Conservation (phyloP, 1,140 invertebrate species). For the Sminthurinus signatus region DNA sequence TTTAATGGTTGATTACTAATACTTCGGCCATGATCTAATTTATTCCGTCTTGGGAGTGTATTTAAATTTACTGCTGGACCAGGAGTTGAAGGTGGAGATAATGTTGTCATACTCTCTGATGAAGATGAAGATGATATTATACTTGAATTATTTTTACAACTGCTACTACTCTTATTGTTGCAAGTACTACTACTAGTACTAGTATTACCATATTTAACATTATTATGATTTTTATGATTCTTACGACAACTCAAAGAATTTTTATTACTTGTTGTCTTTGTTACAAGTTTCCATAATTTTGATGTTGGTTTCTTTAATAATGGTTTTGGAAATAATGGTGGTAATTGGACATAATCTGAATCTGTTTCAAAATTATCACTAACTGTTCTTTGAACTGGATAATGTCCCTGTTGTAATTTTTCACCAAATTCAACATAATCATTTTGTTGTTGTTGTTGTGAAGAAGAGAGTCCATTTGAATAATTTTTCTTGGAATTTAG, state of each 20-base stretch:
- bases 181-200: neutral
- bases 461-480: neutral
- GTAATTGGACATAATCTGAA: conserved; percentile 78
- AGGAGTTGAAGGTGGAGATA: neutral
- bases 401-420: conserved; percentile 42
- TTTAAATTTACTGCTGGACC: neutral
- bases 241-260: too few relatives aligned
- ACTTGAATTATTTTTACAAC: neutral
- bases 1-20: conserved; percentile 1
- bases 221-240: neutral
- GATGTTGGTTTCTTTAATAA: conserved; percentile 46
- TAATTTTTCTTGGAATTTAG: conserved; percentile 6
- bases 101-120: neutral
- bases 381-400: conserved; percentile 64
- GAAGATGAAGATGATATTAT: neutral
- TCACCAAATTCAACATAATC: conserved; percentile 36
- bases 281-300: conserved; percentile 34
- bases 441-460: conserved; percentile 7
- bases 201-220: neutral
- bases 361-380: conserved; percentile 76
- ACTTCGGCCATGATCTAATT: conserved; percentile 3
- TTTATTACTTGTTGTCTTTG: conserved; percentile 3
- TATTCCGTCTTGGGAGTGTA: conserved; percentile 3
- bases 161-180: neutral
- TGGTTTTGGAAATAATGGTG: conserved; percentile 64